Base-by-base conservation (phyloP, 2,888 invertebrate genomes). In the Scotopteryx bipunctaria region DNA sequence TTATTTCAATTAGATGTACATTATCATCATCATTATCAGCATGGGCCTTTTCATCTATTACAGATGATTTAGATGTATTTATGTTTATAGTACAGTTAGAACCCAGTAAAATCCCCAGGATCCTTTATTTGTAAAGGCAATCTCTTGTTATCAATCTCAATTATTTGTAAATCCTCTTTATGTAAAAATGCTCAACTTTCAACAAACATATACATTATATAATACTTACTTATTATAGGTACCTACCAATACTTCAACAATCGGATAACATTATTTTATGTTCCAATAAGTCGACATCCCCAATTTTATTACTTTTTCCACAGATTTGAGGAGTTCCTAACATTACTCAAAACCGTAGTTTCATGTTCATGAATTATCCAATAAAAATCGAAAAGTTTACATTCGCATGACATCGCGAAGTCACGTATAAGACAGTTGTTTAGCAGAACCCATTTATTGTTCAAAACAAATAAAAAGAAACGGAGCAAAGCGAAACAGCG, bases 381-480 rank as follows among this genome's bases (percentile, higher is more conserved):
- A 80, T 79, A 81, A 76, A 56, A 80, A 82, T 76, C 73, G 74
- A 76, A 75, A 64, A 59, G 55, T 76, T 42, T 76, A 81, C 72
- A 68, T 71, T 72, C 62, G 64, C 65, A 72, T 82, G 76, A 81
- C 79, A 76, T 69, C 66, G 64, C 68, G 57, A 67, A 78, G 73
- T 77, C 76, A 74, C 73, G 75, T 76, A 73, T 70, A 75, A 81
- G 75, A 78, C 75, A 78, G 76, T 78, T 74, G 68, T 74, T 72
- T 78, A 76, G 67, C 73, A 70, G 69, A 78, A 80, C 73, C 74
- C 77, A 81, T 86, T 86, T 86, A 86, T 86, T 85, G 81, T 83
- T 78, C 78, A 73, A 74, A 76, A 78, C 76, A 78, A 81, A 80
- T 83, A 85, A 85, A 87, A 86, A 81, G 81, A 78, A 78, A 71